phyloP scores from a whole-genome alignment of 2,113 vertebrate genomes.

The Sula dactylatra region DNA sequence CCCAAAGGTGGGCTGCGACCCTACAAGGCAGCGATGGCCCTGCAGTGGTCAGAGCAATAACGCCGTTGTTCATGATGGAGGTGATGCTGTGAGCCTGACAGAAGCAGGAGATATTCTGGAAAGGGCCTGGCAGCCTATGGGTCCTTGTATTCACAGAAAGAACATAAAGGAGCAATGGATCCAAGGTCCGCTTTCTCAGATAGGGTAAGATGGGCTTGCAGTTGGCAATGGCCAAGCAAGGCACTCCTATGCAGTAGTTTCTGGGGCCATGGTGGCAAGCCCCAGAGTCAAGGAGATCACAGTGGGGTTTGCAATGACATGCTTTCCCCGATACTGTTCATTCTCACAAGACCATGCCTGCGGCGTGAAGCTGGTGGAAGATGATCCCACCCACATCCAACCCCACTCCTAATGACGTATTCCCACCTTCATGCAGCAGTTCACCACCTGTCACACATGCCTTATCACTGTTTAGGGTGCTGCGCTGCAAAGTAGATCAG shows the following conservation, averaged over 20 bases:
- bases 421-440: neutral
- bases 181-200: neutral
- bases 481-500: neutral
- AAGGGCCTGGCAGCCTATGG: neutral
- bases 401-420: neutral
- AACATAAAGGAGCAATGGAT: neutral
- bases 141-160: neutral
- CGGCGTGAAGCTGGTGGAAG: neutral
- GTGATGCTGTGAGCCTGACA: neutral
- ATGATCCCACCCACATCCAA: neutral
- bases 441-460: neutral
- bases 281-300: neutral
- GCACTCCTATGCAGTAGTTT: neutral
- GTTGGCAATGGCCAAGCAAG: neutral
- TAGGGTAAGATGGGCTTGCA: neutral
- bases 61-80: neutral
- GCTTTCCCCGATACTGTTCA: neutral
- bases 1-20: neutral
- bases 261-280: neutral
- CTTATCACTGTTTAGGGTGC: neutral
- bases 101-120: neutral
- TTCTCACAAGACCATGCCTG: neutral
- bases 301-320: neutral
- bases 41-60: neutral
- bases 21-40: accelerated